Conservation (phyloP, 1,140 invertebrate genomes). For the Papilio aristodemus region DNA sequence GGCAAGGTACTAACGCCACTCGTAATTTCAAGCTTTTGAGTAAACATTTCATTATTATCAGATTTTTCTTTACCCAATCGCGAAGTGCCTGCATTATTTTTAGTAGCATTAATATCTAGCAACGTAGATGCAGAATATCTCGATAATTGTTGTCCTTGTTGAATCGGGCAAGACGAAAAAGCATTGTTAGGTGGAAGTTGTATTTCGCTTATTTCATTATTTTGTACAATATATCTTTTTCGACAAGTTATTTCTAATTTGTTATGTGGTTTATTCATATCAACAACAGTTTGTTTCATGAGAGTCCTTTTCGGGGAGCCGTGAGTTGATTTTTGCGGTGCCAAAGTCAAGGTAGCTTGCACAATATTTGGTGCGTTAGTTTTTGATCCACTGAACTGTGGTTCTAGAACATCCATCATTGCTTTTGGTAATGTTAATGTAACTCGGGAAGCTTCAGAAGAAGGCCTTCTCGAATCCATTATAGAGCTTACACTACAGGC, state of each 20-base stretch:
- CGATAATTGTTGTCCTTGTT: slow-evolving; percentile 78
- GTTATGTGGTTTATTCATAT: slow-evolving; percentile 70
- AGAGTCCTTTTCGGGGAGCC: slow-evolving; percentile 74
- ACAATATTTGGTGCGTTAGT: slow-evolving; percentile 58
- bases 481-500: slow-evolving; percentile 75
- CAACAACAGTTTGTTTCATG: slow-evolving; percentile 74
- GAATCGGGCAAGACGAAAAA: slow-evolving; percentile 71
- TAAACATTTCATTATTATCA: slow-evolving; percentile 55
- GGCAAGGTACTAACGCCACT: slow-evolving; percentile 81
- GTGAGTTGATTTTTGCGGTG: slow-evolving; percentile 72
- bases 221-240: slow-evolving; percentile 79
- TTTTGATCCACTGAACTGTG: slow-evolving; percentile 68
- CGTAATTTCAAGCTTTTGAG: slow-evolving; percentile 67
- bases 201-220: slow-evolving; percentile 80
- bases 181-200: slow-evolving; percentile 72
- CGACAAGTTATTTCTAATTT: slow-evolving; percentile 74
- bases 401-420: slow-evolving; percentile 74
- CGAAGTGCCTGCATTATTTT: slow-evolving; percentile 54
- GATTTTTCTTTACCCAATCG: slow-evolving; percentile 57
- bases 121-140: slow-evolving; percentile 82
- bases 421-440: slow-evolving; percentile 73
- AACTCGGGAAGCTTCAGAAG: slow-evolving; percentile 77
- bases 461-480: slow-evolving; percentile 78
- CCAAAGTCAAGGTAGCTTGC: slow-evolving; percentile 75
- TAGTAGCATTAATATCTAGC: slow-evolving; percentile 73